Evolutionary conservation across 2,113 vertebrate genomes (phyloP), one percentile per base, ranked within the genome.

Genomic region (Maccullochella peelii): DNA sequence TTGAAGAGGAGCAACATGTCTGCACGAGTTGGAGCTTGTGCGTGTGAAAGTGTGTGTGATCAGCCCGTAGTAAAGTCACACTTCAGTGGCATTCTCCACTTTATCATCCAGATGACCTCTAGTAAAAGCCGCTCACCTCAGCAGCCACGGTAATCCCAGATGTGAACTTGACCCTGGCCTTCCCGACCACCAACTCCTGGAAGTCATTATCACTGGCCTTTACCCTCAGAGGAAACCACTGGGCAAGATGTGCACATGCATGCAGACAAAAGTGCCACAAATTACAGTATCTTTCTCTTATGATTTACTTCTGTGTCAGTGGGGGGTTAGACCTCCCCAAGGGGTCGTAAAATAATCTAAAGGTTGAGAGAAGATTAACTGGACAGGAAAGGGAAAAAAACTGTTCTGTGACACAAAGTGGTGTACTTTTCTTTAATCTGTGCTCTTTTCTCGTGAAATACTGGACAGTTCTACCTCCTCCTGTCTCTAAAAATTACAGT

Each of bases 151-250:
- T 87, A 77, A 85, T 90, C 86, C 90, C 92, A 91, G 87, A 93
- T 92, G 89, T 93, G 92, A 93, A 92, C 93, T 92, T 93, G 88
- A 93, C 89, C 80, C 90, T 79, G 79, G 72, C 77, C 88, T 74
- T 82, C 73, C 86, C 25, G 33, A 33, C 69, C 7, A 21, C 77
- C 82, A 63, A 70, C 86, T 90, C 87, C 87, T 89, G 90, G 87
- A 92, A 91, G 86, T 89, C 88, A 93, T 94, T 93, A 94, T 88
- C 80, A 59, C 40, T 73, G 90, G 23, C 84, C 82, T 91, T 85
- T 85, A 77, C 20, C 78, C 79, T 82, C 47, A 73, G 49, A 91
- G 86, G 89, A 94, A 87, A 69, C 82, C 42, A 80, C 33, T 55
- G 79, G 65, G 52, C 12, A 69, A 58, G 50, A 88, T 54, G 71